Base-by-base conservation (phyloP, 1,140 invertebrate species). In the Lasioglossum albipes region DNA sequence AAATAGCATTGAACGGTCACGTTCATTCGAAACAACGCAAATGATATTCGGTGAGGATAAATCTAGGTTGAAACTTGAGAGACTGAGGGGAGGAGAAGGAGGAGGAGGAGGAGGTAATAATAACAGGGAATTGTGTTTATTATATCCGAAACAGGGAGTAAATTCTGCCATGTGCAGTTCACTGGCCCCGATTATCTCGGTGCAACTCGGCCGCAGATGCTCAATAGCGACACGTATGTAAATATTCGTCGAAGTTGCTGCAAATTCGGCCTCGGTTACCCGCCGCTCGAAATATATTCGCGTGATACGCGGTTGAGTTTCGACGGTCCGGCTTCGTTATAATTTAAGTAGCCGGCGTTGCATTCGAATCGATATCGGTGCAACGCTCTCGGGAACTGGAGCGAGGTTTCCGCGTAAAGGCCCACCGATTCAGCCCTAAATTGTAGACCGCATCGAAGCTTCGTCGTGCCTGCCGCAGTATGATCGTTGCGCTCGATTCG, bases 281-380 rank as follows among this genome's bases (percentile, higher is more conserved):
- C 41, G 16, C 7, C 22, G 9, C n/a, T 20, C 2, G 27, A 18
- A 64, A 41, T 54, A 54, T 27, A 54, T 31, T 52, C 49, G 22
- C n/a, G 27, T 20, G 36, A 27, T 16, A 20, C 22, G 42, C 68
- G 68, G 70, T 62, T 31, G 27, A 61, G 52, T 36, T 36, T 27
- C 59, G 36, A 42, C 31, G 49, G 45, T 72, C 75, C n/a, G 22
- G 57, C 27, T 27, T 27, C n/a, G 31, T 79, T 72, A 65, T 54
- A 79, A 65, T 79, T 78, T 78, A 79, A 79, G 45, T 64, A 65
- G 69, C 45, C 31, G 52, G 52, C 61, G 45, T 72, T 72, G 31
- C 31, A 78, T 72, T 16, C n/a, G 31, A 64, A 72, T 79, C 61
- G 76, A 72, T 27, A 27, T 73, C 76, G n/a, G 65, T 20, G 18